These are phyloP conservation scores for Lagenorhynchus albirostris DNA, from an alignment of 2,113 vertebrate species.

Conservation along the genomic window DNA sequence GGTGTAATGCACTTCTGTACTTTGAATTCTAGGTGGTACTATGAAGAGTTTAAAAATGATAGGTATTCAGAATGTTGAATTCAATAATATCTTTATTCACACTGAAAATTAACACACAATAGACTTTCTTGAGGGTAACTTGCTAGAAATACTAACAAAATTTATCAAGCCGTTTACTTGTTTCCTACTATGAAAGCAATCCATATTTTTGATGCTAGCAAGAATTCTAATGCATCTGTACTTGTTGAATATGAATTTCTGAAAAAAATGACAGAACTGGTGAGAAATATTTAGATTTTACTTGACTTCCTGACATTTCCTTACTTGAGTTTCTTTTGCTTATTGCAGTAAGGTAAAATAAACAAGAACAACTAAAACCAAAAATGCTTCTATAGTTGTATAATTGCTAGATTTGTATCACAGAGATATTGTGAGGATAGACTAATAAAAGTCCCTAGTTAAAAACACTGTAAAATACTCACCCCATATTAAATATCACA, in stretches of 20 bases:
- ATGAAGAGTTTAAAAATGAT: conserved; percentile 7
- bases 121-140: neutral
- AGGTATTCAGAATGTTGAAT: neutral
- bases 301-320: neutral
- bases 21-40: conserved; percentile 93
- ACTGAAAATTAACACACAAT: neutral
- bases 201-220: neutral
- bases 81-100: neutral
- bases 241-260: neutral
- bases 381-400: neutral
- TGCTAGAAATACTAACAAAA: neutral
- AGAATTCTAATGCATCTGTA: neutral
- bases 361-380: neutral
- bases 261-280: neutral
- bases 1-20: conserved; percentile 73
- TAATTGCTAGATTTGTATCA: neutral
- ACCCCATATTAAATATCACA: neutral
- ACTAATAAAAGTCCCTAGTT: neutral
- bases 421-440: neutral
- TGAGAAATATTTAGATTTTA: conserved; percentile 14
- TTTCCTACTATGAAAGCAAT: neutral
- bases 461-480: neutral
- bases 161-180: neutral
- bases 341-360: neutral
- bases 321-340: neutral